A percentile compares a stretch with the other conserved stretches of the same genome.
phyloP scores from a whole-genome alignment of 1,140 invertebrate genomes.

The Rhopalosiphum maidis region DNA sequence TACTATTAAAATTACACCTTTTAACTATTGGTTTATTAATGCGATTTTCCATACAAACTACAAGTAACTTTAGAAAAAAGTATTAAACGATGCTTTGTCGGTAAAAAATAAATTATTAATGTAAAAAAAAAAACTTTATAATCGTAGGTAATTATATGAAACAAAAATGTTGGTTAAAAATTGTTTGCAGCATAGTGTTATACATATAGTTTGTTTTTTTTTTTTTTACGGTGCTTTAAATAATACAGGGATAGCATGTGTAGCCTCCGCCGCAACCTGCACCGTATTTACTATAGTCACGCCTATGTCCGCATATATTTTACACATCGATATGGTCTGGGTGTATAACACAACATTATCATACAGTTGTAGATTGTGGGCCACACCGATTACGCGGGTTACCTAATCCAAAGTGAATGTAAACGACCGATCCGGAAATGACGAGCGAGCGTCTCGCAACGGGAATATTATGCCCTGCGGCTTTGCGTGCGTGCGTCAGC shows the following conservation, averaged over 20 bases:
- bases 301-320: background rate
- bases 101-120: background rate
- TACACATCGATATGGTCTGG: background rate
- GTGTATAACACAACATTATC: background rate
- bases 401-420: slow-evolving; percentile 55
- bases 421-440: slow-evolving; percentile 44
- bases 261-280: background rate
- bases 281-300: background rate
- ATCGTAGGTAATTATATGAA: background rate
- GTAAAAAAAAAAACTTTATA: too few species aligned
- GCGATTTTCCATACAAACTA: background rate
- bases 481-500: background rate
- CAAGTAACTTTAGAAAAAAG: background rate
- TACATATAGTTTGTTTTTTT: background rate
- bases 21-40: background rate
- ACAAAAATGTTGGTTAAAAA: background rate
- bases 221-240: background rate
- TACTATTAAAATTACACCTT: background rate
- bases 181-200: background rate
- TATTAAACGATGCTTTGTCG: background rate
- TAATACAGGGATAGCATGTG: background rate
- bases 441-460: background rate
- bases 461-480: background rate
- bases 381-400: slow-evolving; percentile 1
- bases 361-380: background rate